These are phyloP conservation scores for Chinchilla lanigera DNA, from an alignment of 2,113 vertebrate species.

Conservation along the genomic window DNA sequence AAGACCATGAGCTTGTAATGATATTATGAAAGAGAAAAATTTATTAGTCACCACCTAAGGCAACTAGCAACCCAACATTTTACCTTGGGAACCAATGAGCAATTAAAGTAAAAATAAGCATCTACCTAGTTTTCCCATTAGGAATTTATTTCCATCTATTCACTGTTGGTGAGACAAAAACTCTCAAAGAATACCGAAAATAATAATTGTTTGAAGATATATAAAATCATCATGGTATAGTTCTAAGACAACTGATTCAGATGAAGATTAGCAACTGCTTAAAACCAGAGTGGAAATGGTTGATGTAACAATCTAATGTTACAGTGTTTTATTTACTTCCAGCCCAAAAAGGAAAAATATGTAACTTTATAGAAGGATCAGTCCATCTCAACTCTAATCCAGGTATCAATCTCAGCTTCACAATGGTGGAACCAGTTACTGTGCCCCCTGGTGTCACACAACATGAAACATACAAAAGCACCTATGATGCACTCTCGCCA, in stretches of 20 bases:
- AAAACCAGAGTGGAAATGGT: background rate
- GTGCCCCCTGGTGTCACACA: background rate
- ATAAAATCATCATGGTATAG: background rate
- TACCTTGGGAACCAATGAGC: background rate
- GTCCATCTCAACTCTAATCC: background rate
- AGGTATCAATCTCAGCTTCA: background rate
- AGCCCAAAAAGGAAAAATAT: background rate
- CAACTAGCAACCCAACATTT: background rate
- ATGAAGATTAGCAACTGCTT: background rate
- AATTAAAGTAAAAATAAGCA: background rate
- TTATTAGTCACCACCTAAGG: background rate
- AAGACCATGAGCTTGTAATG: background rate
- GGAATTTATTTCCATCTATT: background rate
- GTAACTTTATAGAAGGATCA: background rate
- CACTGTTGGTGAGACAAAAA: background rate
- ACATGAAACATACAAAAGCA: background rate
- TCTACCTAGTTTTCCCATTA: background rate
- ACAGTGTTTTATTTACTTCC: background rate
- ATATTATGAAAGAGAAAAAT: background rate
- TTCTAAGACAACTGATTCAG: background rate
- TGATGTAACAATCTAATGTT: background rate
- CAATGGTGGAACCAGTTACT: background rate
- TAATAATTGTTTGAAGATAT: background rate
- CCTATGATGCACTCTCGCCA: background rate
- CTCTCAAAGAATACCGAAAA: background rate